Evolutionary conservation across 2,797 vertebrate species (phyloP), one percentile per base, ranked within the genome.

Genomic region (Silurus aristotelis): DNA sequence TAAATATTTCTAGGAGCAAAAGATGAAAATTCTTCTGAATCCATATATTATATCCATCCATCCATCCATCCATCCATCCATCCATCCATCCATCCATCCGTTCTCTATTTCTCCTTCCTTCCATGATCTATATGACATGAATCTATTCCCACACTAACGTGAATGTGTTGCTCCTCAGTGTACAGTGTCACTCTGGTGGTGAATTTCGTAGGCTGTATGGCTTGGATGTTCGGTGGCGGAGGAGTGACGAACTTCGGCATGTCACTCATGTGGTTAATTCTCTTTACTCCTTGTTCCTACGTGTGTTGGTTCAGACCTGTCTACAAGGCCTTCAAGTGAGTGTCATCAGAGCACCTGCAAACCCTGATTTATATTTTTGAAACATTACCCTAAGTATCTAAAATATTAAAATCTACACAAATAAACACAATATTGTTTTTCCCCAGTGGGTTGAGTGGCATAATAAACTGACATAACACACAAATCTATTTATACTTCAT

Each of bases 271-370:
- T 99, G 98, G 98, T 95, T 99, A 84, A 93, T 99, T 92, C 97
- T 99, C 95, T 99, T 99, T 94, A 99, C 97, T 0, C 98, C 98
- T 71, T 99, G 98, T 93, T 99, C 98, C 88, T 99, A 99, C 72
- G 97, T 99, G 87, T 99, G 98, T 93, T 99, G 98, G 98, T 99
- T 99, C 95, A 96, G 98, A 93, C 93, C 98, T 90, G 97, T 99
- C 95, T 99, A 99, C 97, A 99, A 99, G 93, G 98, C 98, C 89
- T 99, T 98, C 96, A 98, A 97, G 98, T 99, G 94, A 96, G 96
- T 96, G 27, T 6, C 43, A n/a, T 20, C n/a, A 68, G 20, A 25
- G 13, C 1, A 1, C 1, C 27, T 20, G 27, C 15, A 6, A 0
- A 52, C 48, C 48, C 6, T 52, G 6, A 7, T 52, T 52, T 52